Conservation (phyloP, 2,797 vertebrate genomes). For the Salmo trutta region DNA sequence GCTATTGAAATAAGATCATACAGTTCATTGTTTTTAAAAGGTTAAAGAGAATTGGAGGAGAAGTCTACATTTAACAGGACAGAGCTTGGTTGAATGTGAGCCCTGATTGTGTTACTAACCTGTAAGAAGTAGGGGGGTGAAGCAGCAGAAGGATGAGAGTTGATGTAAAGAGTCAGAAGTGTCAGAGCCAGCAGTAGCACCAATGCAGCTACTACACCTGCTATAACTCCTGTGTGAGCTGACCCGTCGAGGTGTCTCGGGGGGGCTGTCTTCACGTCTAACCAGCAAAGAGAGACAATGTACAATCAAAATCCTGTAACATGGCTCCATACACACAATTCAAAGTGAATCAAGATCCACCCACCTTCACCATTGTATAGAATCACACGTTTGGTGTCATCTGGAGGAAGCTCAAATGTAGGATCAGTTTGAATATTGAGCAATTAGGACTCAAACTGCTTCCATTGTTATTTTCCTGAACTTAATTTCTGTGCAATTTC, state of each 20-base stretch:
- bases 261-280: slow-evolving; percentile 64
- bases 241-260: slow-evolving; percentile 56
- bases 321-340: neutral
- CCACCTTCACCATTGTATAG: slow-evolving; percentile 77
- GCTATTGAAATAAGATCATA: slow-evolving; percentile 60
- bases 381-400: slow-evolving; percentile 78
- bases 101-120: slow-evolving; percentile 52
- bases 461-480: neutral
- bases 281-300: slow-evolving; percentile 1
- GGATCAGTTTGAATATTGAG: slow-evolving; percentile 28
- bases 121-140: slow-evolving; percentile 80
- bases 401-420: slow-evolving; percentile 53
- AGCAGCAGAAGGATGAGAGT: slow-evolving; percentile 76
- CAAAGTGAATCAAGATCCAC: slow-evolving; percentile 38
- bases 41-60: neutral
- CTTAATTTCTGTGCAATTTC: neutral
- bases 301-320: neutral
- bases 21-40: neutral
- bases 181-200: slow-evolving; percentile 80
- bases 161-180: slow-evolving; percentile 86
- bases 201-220: slow-evolving; percentile 81
- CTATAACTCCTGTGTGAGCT: slow-evolving; percentile 79
- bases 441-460: slow-evolving; percentile 8
- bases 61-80: neutral
- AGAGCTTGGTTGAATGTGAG: neutral